Evolutionary conservation across 1,140 invertebrate genomes (phyloP).

Genomic region (Seison nebaliae): DNA sequence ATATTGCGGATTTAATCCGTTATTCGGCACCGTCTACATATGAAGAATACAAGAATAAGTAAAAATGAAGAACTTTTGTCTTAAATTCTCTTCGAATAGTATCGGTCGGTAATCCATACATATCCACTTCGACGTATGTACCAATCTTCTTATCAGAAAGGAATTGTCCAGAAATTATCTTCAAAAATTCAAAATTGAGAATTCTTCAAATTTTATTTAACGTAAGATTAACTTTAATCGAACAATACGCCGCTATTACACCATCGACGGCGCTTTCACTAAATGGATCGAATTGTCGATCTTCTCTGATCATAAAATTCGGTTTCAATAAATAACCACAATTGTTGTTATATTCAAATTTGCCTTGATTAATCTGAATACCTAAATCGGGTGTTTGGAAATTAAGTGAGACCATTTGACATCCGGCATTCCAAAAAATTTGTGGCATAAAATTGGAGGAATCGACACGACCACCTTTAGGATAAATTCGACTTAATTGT

Average conservation of each 20-base stretch:
- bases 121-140: constrained; percentile 97
- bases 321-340: constrained; percentile 90
- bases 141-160: constrained; percentile 93
- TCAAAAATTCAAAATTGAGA: background rate
- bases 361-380: constrained; percentile 98
- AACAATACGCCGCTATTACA: constrained; percentile 89
- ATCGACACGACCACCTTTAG: constrained; percentile 85
- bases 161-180: constrained; percentile 96
- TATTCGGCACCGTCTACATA: constrained; percentile 77
- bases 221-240: constrained; percentile 47
- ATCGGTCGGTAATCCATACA: constrained; percentile 95
- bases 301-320: constrained; percentile 86
- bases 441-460: constrained; percentile 99
- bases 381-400: constrained; percentile 96
- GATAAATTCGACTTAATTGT: constrained; percentile 88
- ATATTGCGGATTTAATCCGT: constrained; percentile 79
- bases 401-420: constrained; percentile 99
- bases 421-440: constrained; percentile 98
- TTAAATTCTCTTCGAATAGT: constrained; percentile 93
- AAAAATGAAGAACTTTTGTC: too few relatives aligned
- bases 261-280: constrained; percentile 95
- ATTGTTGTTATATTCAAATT: constrained; percentile 98
- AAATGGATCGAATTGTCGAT: constrained; percentile 89
- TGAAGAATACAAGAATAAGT: too few relatives aligned
- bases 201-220: background rate